A percentile compares a stretch with the other conserved stretches of the same genome.
phyloP scores from a whole-genome alignment of 2,888 invertebrate genomes.

The Lithophane leautieri region DNA sequence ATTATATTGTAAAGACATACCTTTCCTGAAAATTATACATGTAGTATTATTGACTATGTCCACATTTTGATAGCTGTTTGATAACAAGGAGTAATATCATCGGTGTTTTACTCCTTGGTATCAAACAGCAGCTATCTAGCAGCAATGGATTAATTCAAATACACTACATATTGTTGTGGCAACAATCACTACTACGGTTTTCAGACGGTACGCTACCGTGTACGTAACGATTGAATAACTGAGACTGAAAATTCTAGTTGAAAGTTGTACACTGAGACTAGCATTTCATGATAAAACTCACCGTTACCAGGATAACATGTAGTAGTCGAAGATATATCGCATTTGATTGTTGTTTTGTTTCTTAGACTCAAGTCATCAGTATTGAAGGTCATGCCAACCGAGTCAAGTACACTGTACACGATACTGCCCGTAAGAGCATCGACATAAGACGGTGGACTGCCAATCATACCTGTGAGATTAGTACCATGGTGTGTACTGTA shows the following conservation, averaged over 20 bases:
- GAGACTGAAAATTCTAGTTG: not conserved
- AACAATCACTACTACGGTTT: not conserved
- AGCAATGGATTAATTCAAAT: not conserved
- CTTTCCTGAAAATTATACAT: constrained; percentile 72
- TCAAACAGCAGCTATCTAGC: not conserved
- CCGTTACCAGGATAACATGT: constrained; percentile 78
- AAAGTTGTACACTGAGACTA: not conserved
- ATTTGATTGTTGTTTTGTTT: constrained; percentile 73
- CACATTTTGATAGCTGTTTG: not conserved
- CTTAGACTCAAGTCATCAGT: constrained; percentile 67
- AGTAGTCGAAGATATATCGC: constrained; percentile 55
- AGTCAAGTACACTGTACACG: constrained; percentile 72
- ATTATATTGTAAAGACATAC: constrained; percentile 81
- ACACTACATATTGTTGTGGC: too few relatives aligned
- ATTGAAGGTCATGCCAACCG: constrained; percentile 70
- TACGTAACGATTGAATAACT: not conserved
- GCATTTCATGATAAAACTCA: constrained; percentile 60
- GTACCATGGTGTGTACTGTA: constrained; percentile 77
- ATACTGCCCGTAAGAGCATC: constrained; percentile 73
- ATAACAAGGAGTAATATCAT: not conserved
- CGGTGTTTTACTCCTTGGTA: not conserved
- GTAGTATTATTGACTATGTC: not conserved
- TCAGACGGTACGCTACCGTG: not conserved
- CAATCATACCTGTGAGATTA: constrained; percentile 76
- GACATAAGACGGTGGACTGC: constrained; percentile 73